Base-by-base conservation (phyloP, 1,140 invertebrate species). In the Octopus sinensis region DNA sequence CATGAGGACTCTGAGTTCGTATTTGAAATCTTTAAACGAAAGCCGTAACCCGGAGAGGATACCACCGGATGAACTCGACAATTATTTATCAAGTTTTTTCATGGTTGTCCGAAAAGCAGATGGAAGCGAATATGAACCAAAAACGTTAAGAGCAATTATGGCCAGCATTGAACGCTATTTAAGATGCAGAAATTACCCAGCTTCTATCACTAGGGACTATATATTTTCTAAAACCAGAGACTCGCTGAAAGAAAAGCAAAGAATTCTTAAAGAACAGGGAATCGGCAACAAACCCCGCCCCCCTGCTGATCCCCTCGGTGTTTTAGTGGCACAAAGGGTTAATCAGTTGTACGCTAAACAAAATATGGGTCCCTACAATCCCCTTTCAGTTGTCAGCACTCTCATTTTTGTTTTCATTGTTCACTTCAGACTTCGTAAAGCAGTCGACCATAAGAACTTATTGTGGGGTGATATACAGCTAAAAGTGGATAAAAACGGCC, bases 401-500 rank as follows among this genome's bases (percentile, higher is more conserved):
- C 81, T 89, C 43, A 88, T 87, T 76, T 88, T 89, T 83, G 83
- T 85, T 5, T 87, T 89, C 76, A 86, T 88, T 17, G 87, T 89
- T 76, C 85, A 88, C 78, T 84, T 89, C 52, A 85, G 85, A 76
- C 80, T 89, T 4, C 80, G 86, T 43, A 89, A 89, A 84, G 87
- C 88, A 23, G 86, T 86, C 30, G 88, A 89, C 76, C 87, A 89
- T 80, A 89, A 89, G 82, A 88, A 89, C 80, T 79, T 89, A 12
- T 75, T 88, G 9, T 89, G 88, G 88, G 88, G 88, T 62, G 88
- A 89, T 76, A 87, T 89, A n/a, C 81, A 83, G n/a, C 81, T 89
- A 4, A 82, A 84, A 43, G 82, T 84, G 52, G 84, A 86, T 81
- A 73, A 84, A 54, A 85, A 84, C 77, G 85, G 86, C 30, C 81